Conservation (phyloP, 2,113 vertebrate genomes). For the Oxygymnocypris stewartii region DNA sequence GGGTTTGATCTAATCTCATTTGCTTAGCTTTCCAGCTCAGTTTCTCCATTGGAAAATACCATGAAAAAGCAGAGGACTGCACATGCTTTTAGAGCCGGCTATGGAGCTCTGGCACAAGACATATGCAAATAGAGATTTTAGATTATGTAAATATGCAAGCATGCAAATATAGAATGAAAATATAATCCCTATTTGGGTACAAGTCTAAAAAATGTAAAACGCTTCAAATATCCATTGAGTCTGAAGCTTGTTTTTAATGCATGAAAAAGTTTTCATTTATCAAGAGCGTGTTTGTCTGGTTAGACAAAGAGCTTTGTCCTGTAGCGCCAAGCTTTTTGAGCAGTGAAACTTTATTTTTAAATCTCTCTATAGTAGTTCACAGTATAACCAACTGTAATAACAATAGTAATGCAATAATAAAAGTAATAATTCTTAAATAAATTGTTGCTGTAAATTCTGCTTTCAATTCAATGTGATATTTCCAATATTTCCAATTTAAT, state of each 20-base stretch:
- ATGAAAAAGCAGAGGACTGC: slow-evolving; percentile 51
- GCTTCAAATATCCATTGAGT: slow-evolving; percentile 11
- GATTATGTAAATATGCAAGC: slow-evolving; percentile 39
- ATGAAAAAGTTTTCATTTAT: slow-evolving; percentile 28
- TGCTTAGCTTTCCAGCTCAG: slow-evolving; percentile 63
- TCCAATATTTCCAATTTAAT: slow-evolving; percentile 2
- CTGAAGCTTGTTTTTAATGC: slow-evolving; percentile 30
- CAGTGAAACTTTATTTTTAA: not conserved
- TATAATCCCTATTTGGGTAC: slow-evolving; percentile 36
- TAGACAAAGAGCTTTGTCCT: slow-evolving; percentile 8
- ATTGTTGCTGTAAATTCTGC: not conserved
- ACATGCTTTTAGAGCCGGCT: slow-evolving; percentile 26
- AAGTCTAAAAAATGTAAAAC: slow-evolving; percentile 34
- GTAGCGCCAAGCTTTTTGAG: not conserved
- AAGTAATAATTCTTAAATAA: not conserved
- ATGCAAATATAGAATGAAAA: slow-evolving; percentile 53
- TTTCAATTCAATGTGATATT: not conserved
- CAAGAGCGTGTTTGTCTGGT: slow-evolving; percentile 10
- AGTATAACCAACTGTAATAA: no score
- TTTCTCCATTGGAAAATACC: slow-evolving; percentile 66
- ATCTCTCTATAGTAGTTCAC: not conserved
- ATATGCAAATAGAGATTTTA: slow-evolving; percentile 50
- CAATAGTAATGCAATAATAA: no score
- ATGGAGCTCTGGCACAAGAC: slow-evolving; percentile 14
- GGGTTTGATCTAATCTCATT: slow-evolving; percentile 58